Evolutionary conservation across 2,113 vertebrate genomes (phyloP), one percentile per base, ranked within the genome.

Genomic region (Petroica traversi): DNA sequence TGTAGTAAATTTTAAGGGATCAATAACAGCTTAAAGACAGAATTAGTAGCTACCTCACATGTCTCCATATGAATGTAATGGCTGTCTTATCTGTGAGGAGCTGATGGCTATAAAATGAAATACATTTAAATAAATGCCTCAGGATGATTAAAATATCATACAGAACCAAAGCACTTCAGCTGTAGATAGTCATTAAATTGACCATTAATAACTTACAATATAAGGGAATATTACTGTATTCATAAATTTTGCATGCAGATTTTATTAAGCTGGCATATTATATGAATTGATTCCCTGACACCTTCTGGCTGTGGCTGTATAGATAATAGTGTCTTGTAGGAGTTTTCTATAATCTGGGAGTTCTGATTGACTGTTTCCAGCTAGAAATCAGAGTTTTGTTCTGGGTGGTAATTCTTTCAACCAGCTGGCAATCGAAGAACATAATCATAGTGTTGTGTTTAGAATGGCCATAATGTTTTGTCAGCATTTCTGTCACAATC

Each of bases 171-270:
- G 96, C 96, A 96, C 95, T 97, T 95, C 96, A 98, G 94, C 97
- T 98, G 97, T 97, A 98, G 97, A 97, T 98, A 97, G 98, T 98
- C 97, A 98, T 98, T 98, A 98, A 98, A 98, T 95, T 98, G 98
- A 97, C 97, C 98, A 98, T 99, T 98, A 98, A 98, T 98, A 98
- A 98, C 95, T 98, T 97, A 93, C 79, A 92, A 98, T 98, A 98
- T 98, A 98, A 97, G 98, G 96, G 96, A 98, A 96, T 98, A 98
- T 97, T 96, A 98, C 96, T 97, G 92, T 94, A 97, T 98, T 98
- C 98, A 98, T 98, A 98, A 98, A 98, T 98, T 98, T 97, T 97
- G 94, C 98, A 98, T 98, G 98, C 97, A 98, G 95, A 98, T 98
- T 98, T 98, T 98, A 98, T 98, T 98, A 98, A 98, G 95, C 97